Conservation (phyloP, 2,797 vertebrate species). For the Tadarida brasiliensis region DNA sequence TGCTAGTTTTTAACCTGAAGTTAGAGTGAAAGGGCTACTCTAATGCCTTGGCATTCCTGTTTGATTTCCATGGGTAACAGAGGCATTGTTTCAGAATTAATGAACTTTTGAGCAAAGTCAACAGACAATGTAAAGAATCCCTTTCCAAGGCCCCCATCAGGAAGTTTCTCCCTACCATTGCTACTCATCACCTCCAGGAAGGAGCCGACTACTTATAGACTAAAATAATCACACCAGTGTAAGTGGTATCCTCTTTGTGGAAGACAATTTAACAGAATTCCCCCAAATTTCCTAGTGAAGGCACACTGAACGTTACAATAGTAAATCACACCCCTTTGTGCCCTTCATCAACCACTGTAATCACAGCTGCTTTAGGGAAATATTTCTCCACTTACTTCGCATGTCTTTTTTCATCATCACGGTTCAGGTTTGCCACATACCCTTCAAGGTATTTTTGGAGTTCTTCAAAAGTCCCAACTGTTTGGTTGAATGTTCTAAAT, state of each 20-base stretch:
- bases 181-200: not conserved
- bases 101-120: not conserved
- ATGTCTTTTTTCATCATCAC: slow-evolving; percentile 93
- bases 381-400: slow-evolving; percentile 90
- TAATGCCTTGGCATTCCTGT: not conserved
- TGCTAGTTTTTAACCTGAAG: not conserved
- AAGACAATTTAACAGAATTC: not conserved
- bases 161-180: not conserved
- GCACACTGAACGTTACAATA: not conserved
- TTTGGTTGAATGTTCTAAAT: slow-evolving; percentile 95
- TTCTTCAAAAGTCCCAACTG: slow-evolving; percentile 95
- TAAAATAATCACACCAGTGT: not conserved
- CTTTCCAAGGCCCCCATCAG: not conserved
- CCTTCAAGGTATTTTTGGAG: slow-evolving; percentile 95
- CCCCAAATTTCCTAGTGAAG: not conserved
- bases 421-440: slow-evolving; percentile 93
- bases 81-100: not conserved
- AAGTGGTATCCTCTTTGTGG: not conserved
- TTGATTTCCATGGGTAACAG: not conserved
- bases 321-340: not conserved
- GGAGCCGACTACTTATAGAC: not conserved
- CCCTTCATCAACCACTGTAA: not conserved
- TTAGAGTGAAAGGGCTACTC: not conserved
- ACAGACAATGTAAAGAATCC: not conserved
- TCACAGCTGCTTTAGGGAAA: not conserved